Base-by-base conservation (phyloP, 23 tunicate genomes). In the Halocynthia aurantium region DNA sequence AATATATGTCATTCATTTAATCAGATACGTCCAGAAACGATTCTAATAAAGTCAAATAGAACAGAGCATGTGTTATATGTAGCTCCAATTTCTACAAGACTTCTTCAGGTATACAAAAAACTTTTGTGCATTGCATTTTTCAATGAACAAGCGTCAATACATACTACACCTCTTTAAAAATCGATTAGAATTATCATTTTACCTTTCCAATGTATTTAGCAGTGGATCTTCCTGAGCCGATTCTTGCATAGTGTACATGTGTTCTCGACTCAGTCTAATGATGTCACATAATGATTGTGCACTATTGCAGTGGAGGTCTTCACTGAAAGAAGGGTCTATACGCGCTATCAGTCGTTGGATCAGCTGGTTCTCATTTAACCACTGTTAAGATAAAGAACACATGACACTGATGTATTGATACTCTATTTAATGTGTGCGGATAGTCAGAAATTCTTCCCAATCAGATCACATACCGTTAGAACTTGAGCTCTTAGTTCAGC, bases 181-280 rank as follows among this genome's bases (percentile, higher is more conserved):
- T 31, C 44, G 4, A 31, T 31, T 31, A 31, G 44, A 4, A 31
- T 31, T 31, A 31, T 31, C 44, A 31, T 31, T 31, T 1, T 31
- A 92, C 98, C 78, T 82, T 82, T 92, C 98, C 51, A 92, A 68
- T 12, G 92, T 82, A 71, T 81, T 83, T 7, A 92, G 70, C 57
- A 92, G 58, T 40, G 92, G 92, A 79, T 92, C 98, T 7, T 92
- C 98, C 61, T 86, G 98, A 10, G 98, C 98, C 7, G 98, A 92
- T 53, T 92, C 98, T 74, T 92, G 98, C 92, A 86, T 78, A 8
- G 92, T 92, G 77, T 83, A 92, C 98, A 92, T 92, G 54, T 86
- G 92, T 70, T 92, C 98, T 69, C 98, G 67, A 73, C 98, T 92
- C 50, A 92, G 78, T 44, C 98, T 86, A 10, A 92, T 92, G 51